Evolutionary conservation across 2,888 invertebrate genomes (phyloP).

Genomic region (Hemistola chrysoprasaria): DNA sequence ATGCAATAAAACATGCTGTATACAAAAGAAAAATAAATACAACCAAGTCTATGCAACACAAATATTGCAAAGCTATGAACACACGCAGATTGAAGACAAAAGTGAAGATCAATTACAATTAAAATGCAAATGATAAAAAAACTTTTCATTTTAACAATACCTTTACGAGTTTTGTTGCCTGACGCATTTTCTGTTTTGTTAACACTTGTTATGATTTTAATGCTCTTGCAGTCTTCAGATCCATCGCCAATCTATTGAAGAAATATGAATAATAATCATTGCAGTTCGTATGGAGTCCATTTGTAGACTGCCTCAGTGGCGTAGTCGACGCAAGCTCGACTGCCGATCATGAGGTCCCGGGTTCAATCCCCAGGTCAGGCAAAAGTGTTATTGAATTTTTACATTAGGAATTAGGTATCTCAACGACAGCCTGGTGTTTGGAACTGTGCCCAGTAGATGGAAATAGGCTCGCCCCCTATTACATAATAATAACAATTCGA

Average conservation of each 20-base stretch:
- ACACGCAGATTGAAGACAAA: slow-evolving; percentile 48
- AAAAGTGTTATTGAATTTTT: no score
- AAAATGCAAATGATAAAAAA: not conserved
- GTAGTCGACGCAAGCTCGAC: no score
- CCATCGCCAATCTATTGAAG: slow-evolving; percentile 57
- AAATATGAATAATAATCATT: slow-evolving; percentile 9
- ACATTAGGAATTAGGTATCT: no score
- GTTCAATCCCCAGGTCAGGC: no score
- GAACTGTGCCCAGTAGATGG: no score
- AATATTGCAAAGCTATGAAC: slow-evolving; percentile 66
- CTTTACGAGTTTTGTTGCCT: slow-evolving; percentile 36
- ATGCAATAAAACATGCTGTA: slow-evolving; percentile 24
- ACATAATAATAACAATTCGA: no score
- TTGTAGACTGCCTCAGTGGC: no score
- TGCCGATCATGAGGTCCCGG: no score
- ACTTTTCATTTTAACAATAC: slow-evolving; percentile 18
- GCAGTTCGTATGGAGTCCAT: no score
- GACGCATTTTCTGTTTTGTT: slow-evolving; percentile 22
- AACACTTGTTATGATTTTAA: slow-evolving; percentile 59
- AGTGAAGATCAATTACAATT: slow-evolving; percentile 1
- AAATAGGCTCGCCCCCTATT: no score
- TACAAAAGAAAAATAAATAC: slow-evolving; percentile 29
- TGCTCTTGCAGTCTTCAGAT: slow-evolving; percentile 52
- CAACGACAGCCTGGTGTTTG: no score
- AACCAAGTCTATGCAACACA: slow-evolving; percentile 14